Conservation (phyloP, 2,113 vertebrate species). For the Capricornis sumatraensis region DNA sequence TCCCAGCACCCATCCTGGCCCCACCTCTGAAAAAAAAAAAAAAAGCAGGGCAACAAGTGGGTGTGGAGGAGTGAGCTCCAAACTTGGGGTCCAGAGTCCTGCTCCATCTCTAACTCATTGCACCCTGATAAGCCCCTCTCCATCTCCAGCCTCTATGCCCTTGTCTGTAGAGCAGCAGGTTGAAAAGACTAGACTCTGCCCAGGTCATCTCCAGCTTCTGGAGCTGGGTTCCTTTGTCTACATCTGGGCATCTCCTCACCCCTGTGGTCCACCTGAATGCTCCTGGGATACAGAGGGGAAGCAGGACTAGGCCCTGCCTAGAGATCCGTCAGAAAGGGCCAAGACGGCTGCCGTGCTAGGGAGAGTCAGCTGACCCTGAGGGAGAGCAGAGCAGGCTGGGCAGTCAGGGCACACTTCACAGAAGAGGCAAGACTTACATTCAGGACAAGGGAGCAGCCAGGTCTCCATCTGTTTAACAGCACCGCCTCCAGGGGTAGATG, state of each 20-base stretch:
- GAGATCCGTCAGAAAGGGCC: not conserved
- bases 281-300: not conserved
- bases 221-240: not conserved
- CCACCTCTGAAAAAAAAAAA: not conserved
- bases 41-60: not conserved
- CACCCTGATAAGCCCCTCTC: not conserved
- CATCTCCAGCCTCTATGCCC: accelerated
- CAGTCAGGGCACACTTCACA: not conserved
- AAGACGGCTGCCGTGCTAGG: not conserved
- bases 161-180: not conserved
- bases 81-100: not conserved
- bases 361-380: not conserved
- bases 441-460: not conserved
- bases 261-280: not conserved
- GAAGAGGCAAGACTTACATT: not conserved
- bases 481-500: not conserved
- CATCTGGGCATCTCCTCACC: not conserved
- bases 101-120: not conserved
- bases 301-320: not conserved
- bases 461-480: not conserved
- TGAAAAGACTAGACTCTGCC: not conserved
- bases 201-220: not conserved
- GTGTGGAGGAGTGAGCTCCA: not conserved
- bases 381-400: not conserved
- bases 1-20: not conserved